These are phyloP conservation scores for Embidobia sp. DNA, from an alignment of 2,888 invertebrate species.

Conservation along the genomic window DNA sequence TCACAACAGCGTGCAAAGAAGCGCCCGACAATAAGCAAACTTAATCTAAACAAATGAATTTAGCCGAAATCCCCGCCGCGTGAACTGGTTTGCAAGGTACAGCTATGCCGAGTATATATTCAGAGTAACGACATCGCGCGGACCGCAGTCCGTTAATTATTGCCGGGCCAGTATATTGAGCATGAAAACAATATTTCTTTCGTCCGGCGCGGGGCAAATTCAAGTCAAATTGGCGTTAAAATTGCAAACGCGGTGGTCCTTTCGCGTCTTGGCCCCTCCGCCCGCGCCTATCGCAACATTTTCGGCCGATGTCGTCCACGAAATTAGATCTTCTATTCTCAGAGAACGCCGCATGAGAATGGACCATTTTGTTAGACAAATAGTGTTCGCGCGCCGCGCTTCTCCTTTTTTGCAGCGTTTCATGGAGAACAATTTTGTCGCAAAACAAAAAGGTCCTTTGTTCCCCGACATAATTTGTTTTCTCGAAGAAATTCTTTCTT, in stretches of 20 bases:
- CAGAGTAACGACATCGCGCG: slow-evolving; percentile 17
- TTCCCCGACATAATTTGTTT: too few species aligned
- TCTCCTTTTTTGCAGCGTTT: slow-evolving; percentile 27
- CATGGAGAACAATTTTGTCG: slow-evolving; percentile 29
- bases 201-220: slow-evolving; percentile 73
- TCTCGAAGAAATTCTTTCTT: too few species aligned
- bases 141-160: slow-evolving; percentile 76
- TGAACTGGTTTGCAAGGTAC: too few species aligned
- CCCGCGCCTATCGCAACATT: slow-evolving; percentile 28
- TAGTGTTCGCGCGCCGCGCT: slow-evolving; percentile 13
- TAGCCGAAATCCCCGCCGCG: too few species aligned
- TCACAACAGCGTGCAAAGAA: too few species aligned
- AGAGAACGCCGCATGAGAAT: slow-evolving; percentile 68
- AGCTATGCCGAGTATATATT: slow-evolving; percentile 10
- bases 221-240: slow-evolving; percentile 81
- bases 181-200: slow-evolving; percentile 80
- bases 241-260: slow-evolving; percentile 81
- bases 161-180: slow-evolving; percentile 78
- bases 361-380: slow-evolving; percentile 58
- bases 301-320: slow-evolving; percentile 71
- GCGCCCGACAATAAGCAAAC: too few species aligned
- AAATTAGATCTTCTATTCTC: slow-evolving; percentile 81
- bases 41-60: too few species aligned
- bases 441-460: too few species aligned
- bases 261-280: slow-evolving; percentile 50